Conservation (phyloP, 1,140 invertebrate species). For the Rhopalosiphum padi region DNA sequence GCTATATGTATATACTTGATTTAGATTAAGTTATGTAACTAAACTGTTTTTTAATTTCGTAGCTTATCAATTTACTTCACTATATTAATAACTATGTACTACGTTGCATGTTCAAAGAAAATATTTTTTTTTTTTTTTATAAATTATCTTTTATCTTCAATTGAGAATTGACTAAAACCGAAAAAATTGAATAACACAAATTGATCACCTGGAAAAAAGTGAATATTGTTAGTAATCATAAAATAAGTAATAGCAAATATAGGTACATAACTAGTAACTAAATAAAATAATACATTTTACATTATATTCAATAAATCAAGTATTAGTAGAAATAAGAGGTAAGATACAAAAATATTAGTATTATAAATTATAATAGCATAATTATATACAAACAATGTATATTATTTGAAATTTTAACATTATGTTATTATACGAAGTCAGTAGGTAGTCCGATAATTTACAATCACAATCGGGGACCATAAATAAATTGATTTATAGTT, state of each 20-base stretch:
- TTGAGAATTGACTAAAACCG: constrained; percentile 3
- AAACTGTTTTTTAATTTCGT: no score
- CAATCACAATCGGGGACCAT: no score
- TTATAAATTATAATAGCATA: background rate
- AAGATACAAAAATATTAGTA: background rate
- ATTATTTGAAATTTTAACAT: background rate
- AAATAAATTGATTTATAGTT: no score
- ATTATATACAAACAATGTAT: background rate
- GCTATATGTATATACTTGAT: no score
- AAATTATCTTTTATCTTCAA: background rate
- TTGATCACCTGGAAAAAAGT: background rate
- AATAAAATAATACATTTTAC: background rate
- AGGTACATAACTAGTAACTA: background rate
- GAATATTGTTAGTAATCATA: background rate
- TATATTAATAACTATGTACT: background rate
- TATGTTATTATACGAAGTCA: no score
- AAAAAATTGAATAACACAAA: constrained; percentile 19
- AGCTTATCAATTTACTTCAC: background rate
- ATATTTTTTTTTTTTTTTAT: background rate
- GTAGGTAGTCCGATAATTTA: no score
- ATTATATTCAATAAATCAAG: background rate
- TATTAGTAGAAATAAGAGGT: background rate
- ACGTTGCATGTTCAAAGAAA: background rate
- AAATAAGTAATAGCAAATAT: background rate
- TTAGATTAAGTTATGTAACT: no score